These are phyloP conservation scores for Syngnathoides biaculeatus DNA, from an alignment of 2,113 vertebrate species.

Conservation along the genomic window DNA sequence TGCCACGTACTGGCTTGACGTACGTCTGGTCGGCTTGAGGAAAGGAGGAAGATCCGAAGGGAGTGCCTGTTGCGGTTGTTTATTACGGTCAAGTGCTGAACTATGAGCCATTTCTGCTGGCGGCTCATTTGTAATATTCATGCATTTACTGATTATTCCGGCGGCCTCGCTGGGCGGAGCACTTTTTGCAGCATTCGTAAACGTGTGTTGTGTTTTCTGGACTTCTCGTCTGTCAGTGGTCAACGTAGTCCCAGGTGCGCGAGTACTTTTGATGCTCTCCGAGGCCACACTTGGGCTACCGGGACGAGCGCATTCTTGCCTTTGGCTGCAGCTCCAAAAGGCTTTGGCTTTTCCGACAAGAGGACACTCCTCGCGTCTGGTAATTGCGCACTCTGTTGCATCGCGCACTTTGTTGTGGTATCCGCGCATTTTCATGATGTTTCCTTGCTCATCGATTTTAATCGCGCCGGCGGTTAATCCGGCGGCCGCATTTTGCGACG, in stretches of 20 bases:
- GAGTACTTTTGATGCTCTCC: slow-evolving; percentile 32
- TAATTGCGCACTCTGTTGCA: slow-evolving; percentile 12
- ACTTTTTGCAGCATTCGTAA: slow-evolving; percentile 16
- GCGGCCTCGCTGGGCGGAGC: slow-evolving; percentile 17
- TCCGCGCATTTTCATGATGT: slow-evolving; percentile 73
- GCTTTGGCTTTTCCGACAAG: slow-evolving; percentile 77
- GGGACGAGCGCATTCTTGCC: slow-evolving; percentile 43
- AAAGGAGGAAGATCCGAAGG: slow-evolving; percentile 56
- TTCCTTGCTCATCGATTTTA: slow-evolving; percentile 90
- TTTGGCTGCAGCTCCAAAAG: slow-evolving; percentile 81
- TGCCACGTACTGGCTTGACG: slow-evolving; percentile 91
- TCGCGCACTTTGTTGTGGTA: slow-evolving; percentile 35
- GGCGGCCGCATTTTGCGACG: slow-evolving; percentile 58
- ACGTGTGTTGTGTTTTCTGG: slow-evolving; percentile 21
- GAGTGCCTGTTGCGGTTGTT: slow-evolving; percentile 46
- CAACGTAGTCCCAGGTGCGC: slow-evolving; percentile 28
- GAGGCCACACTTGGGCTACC: slow-evolving; percentile 19
- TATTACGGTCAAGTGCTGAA: slow-evolving; percentile 33
- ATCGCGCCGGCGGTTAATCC: slow-evolving; percentile 79
- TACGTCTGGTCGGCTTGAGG: slow-evolving; percentile 81
- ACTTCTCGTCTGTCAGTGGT: slow-evolving; percentile 28
- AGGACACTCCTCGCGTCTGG: slow-evolving; percentile 55
- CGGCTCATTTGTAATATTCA: slow-evolving; percentile 33
- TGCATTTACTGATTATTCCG: slow-evolving; percentile 13
- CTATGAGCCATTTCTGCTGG: slow-evolving; percentile 33